phyloP scores from a whole-genome alignment of 2,888 invertebrate species.

The Cerastis rubricosa region DNA sequence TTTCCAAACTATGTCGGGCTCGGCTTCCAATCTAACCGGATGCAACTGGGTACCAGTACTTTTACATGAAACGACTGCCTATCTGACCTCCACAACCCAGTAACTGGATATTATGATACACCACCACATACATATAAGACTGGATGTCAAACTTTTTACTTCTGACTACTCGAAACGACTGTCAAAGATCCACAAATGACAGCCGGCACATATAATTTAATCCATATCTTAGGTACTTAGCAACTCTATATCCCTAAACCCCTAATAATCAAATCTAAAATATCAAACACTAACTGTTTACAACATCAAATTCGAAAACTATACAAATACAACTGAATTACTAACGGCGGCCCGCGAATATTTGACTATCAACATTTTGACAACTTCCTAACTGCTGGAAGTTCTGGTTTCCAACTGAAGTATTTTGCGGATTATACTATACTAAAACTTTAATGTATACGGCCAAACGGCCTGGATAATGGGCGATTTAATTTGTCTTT shows the following conservation, averaged over 20 bases:
- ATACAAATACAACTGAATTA: slow-evolving; percentile 32
- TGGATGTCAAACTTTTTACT: no score
- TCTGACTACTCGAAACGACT: no score
- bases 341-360: slow-evolving; percentile 9
- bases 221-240: no score
- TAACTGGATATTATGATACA: no score
- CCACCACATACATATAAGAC: no score
- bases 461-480: slow-evolving; percentile 50
- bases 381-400: slow-evolving; percentile 38
- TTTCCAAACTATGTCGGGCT: no score
- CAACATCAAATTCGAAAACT: slow-evolving; percentile 11
- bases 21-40: no score
- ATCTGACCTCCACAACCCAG: no score
- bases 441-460: slow-evolving; percentile 59
- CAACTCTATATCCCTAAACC: neutral
- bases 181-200: no score
- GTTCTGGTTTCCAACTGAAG: slow-evolving; percentile 48
- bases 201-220: no score
- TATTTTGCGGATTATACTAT: slow-evolving; percentile 57
- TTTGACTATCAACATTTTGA: slow-evolving; percentile 44
- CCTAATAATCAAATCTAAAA: neutral
- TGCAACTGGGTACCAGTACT: no score
- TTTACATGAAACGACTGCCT: no score
- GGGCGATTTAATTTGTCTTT: slow-evolving; percentile 62
- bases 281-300: slow-evolving; percentile 1